These are phyloP conservation scores for Brachionus rotundiformis DNA, from an alignment of 1,140 invertebrate species.

Conservation along the genomic window DNA sequence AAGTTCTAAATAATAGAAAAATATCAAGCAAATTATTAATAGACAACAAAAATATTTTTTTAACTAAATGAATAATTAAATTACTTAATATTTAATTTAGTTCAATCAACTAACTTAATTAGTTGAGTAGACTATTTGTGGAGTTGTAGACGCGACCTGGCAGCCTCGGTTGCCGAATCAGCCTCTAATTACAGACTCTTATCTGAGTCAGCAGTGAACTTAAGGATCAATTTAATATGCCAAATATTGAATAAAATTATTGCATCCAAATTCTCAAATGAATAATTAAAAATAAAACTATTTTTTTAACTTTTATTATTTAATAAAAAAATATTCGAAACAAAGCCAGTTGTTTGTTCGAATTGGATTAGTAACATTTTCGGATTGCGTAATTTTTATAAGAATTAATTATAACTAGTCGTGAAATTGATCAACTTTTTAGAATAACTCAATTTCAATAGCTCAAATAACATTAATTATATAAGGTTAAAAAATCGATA, in stretches of 20 bases:
- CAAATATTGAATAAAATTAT: not conserved
- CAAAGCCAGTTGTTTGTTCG: conserved; percentile 11
- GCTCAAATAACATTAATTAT: conserved; percentile 8
- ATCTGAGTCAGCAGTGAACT: not conserved
- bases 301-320: conserved; percentile 45
- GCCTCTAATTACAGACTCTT: not conserved
- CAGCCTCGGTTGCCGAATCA: not conserved
- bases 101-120: too few relatives aligned
- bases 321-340: not conserved
- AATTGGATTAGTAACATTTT: conserved; percentile 2
- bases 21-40: too few relatives aligned
- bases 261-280: not conserved
- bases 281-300: conserved; percentile 30
- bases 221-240: conserved; percentile 2
- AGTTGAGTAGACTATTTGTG: not conserved
- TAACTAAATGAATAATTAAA: too few relatives aligned
- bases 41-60: too few relatives aligned
- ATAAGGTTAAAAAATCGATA: conserved; percentile 48
- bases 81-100: too few relatives aligned
- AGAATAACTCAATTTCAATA: conserved; percentile 22
- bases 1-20: too few relatives aligned
- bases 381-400: not conserved
- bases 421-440: conserved; percentile 45
- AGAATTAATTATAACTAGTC: conserved; percentile 33
- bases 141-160: not conserved